Conservation (phyloP, 2,113 vertebrate genomes). For the Trematocara nigrifrons region DNA sequence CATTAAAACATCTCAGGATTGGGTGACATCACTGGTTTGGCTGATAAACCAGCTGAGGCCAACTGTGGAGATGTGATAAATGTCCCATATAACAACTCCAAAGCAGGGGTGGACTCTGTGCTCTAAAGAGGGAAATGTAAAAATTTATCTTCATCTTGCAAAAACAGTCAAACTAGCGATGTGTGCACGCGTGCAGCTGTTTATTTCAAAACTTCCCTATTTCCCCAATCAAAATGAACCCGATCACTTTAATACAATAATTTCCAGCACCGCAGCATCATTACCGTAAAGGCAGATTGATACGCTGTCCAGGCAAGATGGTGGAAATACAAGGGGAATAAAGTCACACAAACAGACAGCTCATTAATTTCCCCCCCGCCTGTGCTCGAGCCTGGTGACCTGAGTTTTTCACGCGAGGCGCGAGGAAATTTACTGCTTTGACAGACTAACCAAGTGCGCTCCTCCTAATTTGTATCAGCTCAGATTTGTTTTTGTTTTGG, state of each 20-base stretch:
- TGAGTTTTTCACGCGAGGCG: slow-evolving; percentile 48
- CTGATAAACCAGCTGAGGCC: slow-evolving; percentile 38
- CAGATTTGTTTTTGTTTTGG: slow-evolving; percentile 77
- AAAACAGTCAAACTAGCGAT: neutral
- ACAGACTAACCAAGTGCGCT: slow-evolving; percentile 65
- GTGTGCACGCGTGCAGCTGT: neutral
- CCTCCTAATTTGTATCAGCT: slow-evolving; percentile 73
- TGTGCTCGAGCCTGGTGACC: slow-evolving; percentile 38
- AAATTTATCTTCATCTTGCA: neutral
- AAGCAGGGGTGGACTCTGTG: neutral
- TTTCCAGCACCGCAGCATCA: slow-evolving; percentile 53
- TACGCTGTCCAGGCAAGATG: slow-evolving; percentile 58
- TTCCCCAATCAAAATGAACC: slow-evolving; percentile 41
- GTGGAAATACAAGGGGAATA: slow-evolving; percentile 56
- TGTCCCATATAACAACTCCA: slow-evolving; percentile 1
- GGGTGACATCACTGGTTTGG: slow-evolving; percentile 37
- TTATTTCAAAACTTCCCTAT: neutral
- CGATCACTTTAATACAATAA: slow-evolving; percentile 65
- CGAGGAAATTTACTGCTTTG: slow-evolving; percentile 65
- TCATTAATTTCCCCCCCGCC: slow-evolving; percentile 64
- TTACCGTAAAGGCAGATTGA: slow-evolving; percentile 72
- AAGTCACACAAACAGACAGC: slow-evolving; percentile 67
- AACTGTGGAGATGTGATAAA: slow-evolving; percentile 47
- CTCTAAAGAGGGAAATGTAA: neutral
- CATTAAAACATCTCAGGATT: slow-evolving; percentile 39